Base-by-base conservation (phyloP, 2,888 invertebrate genomes). In the Phyto melanocephala region DNA sequence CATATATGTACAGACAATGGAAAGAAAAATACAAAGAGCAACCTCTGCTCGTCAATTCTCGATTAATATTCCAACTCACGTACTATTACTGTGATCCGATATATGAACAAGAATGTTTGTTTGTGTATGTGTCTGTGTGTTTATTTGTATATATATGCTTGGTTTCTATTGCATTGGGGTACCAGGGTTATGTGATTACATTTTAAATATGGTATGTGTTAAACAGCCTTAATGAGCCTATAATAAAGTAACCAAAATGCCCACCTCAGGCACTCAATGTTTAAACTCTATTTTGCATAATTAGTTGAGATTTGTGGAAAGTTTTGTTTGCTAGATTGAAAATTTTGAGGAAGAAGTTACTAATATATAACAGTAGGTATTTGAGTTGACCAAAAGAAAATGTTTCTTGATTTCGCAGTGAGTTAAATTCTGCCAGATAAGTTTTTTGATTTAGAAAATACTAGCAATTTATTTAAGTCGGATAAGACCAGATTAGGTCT, bases 11-110 rank as follows among this genome's bases (percentile, higher is more conserved):
- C 45, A 17, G n/a, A 22, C 4, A 60, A 74, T 1, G 45, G 10
- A 7, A 10, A 20, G 11, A 37, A 13, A 20, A 17, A 65, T 60
- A 47, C 11, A 28, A 63, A 28, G 17, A 20, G 40, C 71, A 65
- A 42, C 47, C 40, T 65, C 22, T 68, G 74, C 74, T 87, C 87
- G 87, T 88, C 89, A 89, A 88, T 88, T 87, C 86, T 80, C 85
- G 86, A 89, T 87, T 89, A 88, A 88, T 86, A 88, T 87, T 89
- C 87, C 88, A 86, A 86, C 87, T 89, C 89, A 89, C 88, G 89
- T 88, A 88, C 86, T 86, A 20, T 85, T 86, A 86, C 86, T 87
- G 87, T 87, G 87, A 82, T 77, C 74, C 58, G 62, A 56, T 71
- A 56, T 62, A 28, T 63, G 47, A 68, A 45, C 17, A 24, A 24